Conservation (phyloP, 2,113 vertebrate genomes). For the Thalassoma bifasciatum region DNA sequence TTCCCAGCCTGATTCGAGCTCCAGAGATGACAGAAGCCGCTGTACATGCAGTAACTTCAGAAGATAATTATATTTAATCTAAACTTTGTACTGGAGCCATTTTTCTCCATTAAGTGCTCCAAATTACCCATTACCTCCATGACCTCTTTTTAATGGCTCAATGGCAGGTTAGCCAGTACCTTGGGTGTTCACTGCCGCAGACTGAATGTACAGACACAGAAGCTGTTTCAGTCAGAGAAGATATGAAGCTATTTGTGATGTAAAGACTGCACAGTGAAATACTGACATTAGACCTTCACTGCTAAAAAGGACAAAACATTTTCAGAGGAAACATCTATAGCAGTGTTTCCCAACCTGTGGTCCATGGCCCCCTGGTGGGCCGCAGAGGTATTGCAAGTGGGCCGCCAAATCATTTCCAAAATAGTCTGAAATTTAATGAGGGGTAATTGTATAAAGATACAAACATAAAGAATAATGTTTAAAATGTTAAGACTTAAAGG, state of each 20-base stretch:
- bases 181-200: background rate
- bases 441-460: no score
- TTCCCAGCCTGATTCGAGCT: background rate
- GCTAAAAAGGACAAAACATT: no score
- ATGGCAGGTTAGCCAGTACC: constrained; percentile 46
- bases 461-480: no score
- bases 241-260: no score
- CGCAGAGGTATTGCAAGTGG: no score
- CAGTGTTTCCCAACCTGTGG: no score
- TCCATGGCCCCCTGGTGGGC: no score
- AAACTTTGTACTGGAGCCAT: constrained; percentile 47
- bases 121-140: constrained; percentile 55
- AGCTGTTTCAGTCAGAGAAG: background rate
- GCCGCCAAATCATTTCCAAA: no score
- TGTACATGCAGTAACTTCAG: constrained; percentile 24
- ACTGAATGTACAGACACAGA: constrained; percentile 7
- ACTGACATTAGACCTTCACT: no score
- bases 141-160: constrained; percentile 43
- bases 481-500: no score
- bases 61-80: constrained; percentile 59
- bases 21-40: background rate
- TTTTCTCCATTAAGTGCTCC: constrained; percentile 60
- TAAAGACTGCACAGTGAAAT: background rate
- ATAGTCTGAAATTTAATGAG: no score
- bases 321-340: no score